Conservation (phyloP, 1,140 invertebrate species). For the Macrocentrus cingulum region DNA sequence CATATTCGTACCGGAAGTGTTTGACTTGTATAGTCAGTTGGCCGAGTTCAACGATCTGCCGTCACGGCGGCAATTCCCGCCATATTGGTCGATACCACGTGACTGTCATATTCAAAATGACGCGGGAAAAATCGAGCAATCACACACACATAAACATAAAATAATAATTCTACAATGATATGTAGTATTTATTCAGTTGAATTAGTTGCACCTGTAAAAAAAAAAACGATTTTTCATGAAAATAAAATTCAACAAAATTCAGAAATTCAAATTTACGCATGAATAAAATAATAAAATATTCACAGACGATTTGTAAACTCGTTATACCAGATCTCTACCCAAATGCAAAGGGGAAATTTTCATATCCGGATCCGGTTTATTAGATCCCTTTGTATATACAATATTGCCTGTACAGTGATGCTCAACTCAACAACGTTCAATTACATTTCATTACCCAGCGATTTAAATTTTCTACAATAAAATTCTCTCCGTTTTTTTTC, state of each 20-base stretch:
- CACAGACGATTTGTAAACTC: too few species aligned
- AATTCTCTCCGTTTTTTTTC: background rate
- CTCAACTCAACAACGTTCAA: background rate
- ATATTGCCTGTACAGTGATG: background rate
- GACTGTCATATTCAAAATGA: constrained; percentile 25
- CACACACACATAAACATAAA: too few species aligned
- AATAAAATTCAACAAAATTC: too few species aligned
- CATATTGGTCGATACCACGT: constrained; percentile 32
- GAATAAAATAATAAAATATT: too few species aligned
- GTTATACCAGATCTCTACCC: background rate
- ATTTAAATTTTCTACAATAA: background rate
- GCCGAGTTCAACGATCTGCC: constrained; percentile 45
- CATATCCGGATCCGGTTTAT: constrained; percentile 13
- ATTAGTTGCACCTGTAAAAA: too few species aligned
- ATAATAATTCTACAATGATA: too few species aligned
- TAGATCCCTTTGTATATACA: constrained; percentile 1
- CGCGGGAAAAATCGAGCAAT: constrained; percentile 29
- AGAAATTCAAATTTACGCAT: too few species aligned
- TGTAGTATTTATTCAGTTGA: too few species aligned
- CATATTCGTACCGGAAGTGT: too few species aligned
- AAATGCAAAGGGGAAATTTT: constrained; percentile 8
- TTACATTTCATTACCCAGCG: background rate
- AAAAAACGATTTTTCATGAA: too few species aligned
- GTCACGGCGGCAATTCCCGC: constrained; percentile 34
- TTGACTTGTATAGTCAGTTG: constrained; percentile 5